Base-by-base conservation (phyloP, 2,113 vertebrate species). In the Shinisaurus crocodilurus region DNA sequence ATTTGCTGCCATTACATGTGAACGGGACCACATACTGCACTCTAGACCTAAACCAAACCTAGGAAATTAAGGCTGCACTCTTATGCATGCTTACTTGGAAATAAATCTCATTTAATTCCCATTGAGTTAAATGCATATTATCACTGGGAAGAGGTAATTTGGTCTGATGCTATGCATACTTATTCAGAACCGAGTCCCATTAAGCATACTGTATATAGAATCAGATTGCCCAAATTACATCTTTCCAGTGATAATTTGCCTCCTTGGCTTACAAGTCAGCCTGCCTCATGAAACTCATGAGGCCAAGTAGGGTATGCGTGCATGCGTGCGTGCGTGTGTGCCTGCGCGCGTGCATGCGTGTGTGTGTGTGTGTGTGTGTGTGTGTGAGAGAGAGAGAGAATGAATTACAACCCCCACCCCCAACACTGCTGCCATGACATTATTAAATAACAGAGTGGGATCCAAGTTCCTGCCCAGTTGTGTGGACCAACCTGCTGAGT, bases 401-500 rank as follows among this genome's bases (percentile, higher is more conserved):
- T 54, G 7, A 54, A n/a, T n/a, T 54, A 12, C 54, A 1, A 6
- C 13, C 1, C 57, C 9, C 57, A 12, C 13, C 60, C 20, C 20
- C 20, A 54, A 54, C 27, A 34, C 6, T 8, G 6, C 15, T 79
- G 25, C 63, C 25, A 18, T 77, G 23, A 79, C n/a, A 32, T 7
- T 40, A 91, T 0, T 23, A 65, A 40, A 87, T 45, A 20, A 16
- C 10, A 43, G 2, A 18, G 34, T n/a, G 45, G 45, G 67, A 54
- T 4, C 32, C 0, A 29, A 1, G 50, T 29, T 65, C 54, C 6
- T 29, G 76, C 8, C 23, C 0, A 0, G 0, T 13, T 2, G 40
- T 86, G 72, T 45, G 63, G 32, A 92, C 67, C 0, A 82, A 98
- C 99, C 98, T 99, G 99, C 89, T 99, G 99, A 0, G 99, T 99